Conservation (phyloP, 2,797 vertebrate genomes). For the Amblyraja radiata region DNA sequence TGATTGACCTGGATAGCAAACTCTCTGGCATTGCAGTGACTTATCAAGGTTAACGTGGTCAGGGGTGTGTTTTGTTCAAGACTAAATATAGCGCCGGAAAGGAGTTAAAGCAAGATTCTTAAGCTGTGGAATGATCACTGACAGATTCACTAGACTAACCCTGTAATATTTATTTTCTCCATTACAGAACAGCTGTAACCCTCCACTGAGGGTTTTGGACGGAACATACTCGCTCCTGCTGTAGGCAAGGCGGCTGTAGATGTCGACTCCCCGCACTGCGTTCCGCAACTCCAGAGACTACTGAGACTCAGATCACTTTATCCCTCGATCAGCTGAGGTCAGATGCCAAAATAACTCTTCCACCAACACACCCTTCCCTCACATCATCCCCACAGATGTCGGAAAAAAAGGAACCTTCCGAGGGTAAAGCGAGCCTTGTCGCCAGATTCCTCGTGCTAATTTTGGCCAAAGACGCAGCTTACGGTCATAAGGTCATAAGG, state of each 20-base stretch:
- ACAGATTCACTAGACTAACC: not conserved
- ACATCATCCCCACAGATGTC: not conserved
- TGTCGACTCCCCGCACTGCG: not conserved
- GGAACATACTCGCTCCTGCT: not conserved
- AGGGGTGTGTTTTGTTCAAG: not conserved
- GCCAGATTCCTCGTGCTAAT: not conserved
- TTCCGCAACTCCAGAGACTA: too few species aligned
- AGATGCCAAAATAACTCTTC: slow-evolving; percentile 29
- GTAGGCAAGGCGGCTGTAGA: not conserved
- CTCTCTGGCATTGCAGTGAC: not conserved
- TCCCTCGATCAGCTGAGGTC: not conserved
- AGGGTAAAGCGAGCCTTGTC: not conserved
- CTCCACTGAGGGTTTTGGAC: not conserved
- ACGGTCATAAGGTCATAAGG: too few species aligned
- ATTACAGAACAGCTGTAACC: slow-evolving; percentile 29
- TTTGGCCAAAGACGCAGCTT: not conserved
- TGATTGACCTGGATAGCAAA: not conserved
- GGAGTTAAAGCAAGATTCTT: slow-evolving; percentile 15
- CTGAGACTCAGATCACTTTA: not conserved
- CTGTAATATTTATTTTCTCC: not conserved
- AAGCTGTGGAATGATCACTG: slow-evolving; percentile 8
- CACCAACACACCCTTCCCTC: not conserved
- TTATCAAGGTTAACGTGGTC: slow-evolving; percentile 5
- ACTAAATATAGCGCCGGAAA: not conserved
- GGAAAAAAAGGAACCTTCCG: not conserved